Base-by-base conservation (phyloP, 2,113 vertebrate genomes). In the Tympanuchus pallidicinctus region DNA sequence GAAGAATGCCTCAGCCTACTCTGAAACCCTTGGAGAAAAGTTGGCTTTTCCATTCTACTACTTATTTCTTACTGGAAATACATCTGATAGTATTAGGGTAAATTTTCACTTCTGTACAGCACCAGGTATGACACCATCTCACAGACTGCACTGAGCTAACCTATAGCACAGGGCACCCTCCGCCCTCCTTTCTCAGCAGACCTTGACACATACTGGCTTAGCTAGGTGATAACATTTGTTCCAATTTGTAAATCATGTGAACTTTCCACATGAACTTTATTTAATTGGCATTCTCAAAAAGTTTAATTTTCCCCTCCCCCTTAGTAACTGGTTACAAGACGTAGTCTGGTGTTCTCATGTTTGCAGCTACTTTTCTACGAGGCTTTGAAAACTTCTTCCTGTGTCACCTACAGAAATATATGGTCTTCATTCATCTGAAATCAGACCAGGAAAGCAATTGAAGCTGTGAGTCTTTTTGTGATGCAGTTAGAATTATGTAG, bases 401-500 rank as follows among this genome's bases (percentile, higher is more conserved):
- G 4, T 36, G 18, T 82, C 77, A 64, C 45, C 43, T 82, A 22
- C 24, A 66, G 42, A 64, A 86, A 71, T 71, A 42, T 1, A 13
- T 59, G 67, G 28, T 64, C 36, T n/a, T 84, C 36, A 13, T 57
- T 94, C 79, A 61, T 65, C 43, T 72, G 52, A 48, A 90, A 81
- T 80, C 65, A 71, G 72, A 91, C 45, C 11, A 75, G 52, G 36
- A 82, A 76, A 91, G 38, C 24, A 66, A 59, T 72, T 65, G 63
- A 85, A 91, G n/a, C 72, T 88, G 75, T 86, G 70, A 81, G 70
- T 32, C 14, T 83, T 40, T 93, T 95, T 86, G 65, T 83, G 47
- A 78, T 83, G 72, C 60, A 83, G 75, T 59, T 82, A 80, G 59
- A 89, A 63, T 59, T 81, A 67, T 12, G 13, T 36, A 81, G 70